A percentile compares a stretch with the other conserved stretches of the same genome.
phyloP scores from a whole-genome alignment of 2,888 invertebrate species.

The Thumatha senex region DNA sequence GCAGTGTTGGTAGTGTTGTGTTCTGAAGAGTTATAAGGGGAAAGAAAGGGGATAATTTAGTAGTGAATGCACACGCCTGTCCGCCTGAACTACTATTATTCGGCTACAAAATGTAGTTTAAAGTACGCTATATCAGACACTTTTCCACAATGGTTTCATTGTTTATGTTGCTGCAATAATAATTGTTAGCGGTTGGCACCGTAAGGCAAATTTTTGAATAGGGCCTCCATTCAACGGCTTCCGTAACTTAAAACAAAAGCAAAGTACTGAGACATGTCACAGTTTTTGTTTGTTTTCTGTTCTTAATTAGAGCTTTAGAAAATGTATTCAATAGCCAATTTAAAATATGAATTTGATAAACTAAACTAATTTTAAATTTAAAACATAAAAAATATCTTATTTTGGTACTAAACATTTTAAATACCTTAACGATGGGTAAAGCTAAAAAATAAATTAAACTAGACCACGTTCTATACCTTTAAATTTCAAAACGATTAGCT shows the following conservation, averaged over 20 bases:
- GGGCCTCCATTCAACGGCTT: slow-evolving; percentile 31
- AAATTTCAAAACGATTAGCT: too few species aligned
- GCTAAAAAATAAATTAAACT: too few species aligned
- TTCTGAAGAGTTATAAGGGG: too few species aligned
- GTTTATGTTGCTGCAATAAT: slow-evolving; percentile 50
- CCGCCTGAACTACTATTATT: too few species aligned
- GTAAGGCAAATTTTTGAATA: slow-evolving; percentile 50
- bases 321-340: slow-evolving; percentile 24
- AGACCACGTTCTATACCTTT: too few species aligned
- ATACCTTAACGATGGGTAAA: too few species aligned
- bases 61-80: too few species aligned
- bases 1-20: too few species aligned
- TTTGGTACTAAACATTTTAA: too few species aligned
- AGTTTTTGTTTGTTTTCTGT: slow-evolving; percentile 47
- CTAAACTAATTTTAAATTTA: too few species aligned
- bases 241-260: slow-evolving; percentile 49
- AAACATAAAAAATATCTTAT: too few species aligned
- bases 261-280: slow-evolving; percentile 33
- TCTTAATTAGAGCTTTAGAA: slow-evolving; percentile 44
- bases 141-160: slow-evolving; percentile 47
- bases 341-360: slow-evolving; percentile 10
- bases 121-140: slow-evolving; percentile 32
- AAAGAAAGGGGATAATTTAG: too few species aligned
- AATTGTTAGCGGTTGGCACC: slow-evolving; percentile 45
- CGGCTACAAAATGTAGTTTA: slow-evolving; percentile 27